Base-by-base conservation (phyloP, 2,888 invertebrate genomes). In the Seladonia tumulorum region DNA sequence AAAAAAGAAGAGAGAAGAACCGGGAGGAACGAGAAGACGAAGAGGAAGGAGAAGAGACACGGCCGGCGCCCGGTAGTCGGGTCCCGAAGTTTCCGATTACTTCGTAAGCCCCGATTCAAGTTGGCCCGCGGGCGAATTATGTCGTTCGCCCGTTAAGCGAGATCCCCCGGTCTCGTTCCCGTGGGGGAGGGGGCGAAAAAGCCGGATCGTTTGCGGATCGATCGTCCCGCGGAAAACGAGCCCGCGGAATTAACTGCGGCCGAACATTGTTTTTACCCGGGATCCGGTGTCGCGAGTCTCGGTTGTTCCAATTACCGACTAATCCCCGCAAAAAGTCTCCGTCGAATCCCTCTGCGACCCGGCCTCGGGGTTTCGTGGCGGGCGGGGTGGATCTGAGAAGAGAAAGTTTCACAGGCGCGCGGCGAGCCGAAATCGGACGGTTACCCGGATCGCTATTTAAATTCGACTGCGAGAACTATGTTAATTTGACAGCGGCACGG, bases 121-220 rank as follows among this genome's bases (percentile, higher is more conserved):
- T 90, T 88, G 78, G 83, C 39, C 89, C 89, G 73, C 82, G 79
- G n/a, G 83, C 88, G 88, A 89, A 89, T 89, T 88, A 90, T 78
- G 80, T 90, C 85, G 80, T 81, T 71, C 75, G 70, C 81, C 49
- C 49, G 72, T 74, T 72, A 75, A 72, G 78, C 85, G 80, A 57
- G n/a, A 12, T 12, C 57, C 42, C 75, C n/a, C 57, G 57, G 57
- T 0, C 5, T 57, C 72, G 81, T 57, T 57, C 63, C 8, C 75
- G 25, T n/a, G n/a, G n/a, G n/a, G n/a, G n/a, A n/a, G n/a, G 39
- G 18, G 68, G 42, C 70, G 63, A 60, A 75, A 74, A 82, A 57
- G 8, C 35, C 8, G 22, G 49, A 49, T 70, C 78, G 29, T 47
- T 22, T 29, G 70, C 25, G 74, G 49, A 85, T 83, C 77, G 86